Evolutionary conservation across 1,140 invertebrate species (phyloP), one percentile per base, ranked within the genome.

Genomic region (Bactericera cockerelli): DNA sequence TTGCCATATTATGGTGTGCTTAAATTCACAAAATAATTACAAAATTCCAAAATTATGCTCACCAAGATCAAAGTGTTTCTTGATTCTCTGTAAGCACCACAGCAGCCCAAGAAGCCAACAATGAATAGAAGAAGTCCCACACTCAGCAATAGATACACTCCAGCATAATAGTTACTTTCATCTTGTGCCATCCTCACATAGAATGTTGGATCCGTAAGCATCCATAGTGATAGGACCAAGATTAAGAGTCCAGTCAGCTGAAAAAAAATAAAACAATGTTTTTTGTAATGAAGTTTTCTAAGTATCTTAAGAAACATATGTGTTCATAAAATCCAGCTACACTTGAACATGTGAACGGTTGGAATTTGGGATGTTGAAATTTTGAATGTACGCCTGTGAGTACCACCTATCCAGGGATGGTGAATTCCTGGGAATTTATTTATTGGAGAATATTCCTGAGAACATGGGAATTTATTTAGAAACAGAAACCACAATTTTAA

Each of bases 31-130:
- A n/a, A n/a, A n/a, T n/a, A n/a, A n/a, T n/a, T n/a, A n/a, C n/a
- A n/a, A n/a, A n/a, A n/a, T n/a, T n/a, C n/a, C n/a, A n/a, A n/a
- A n/a, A n/a, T n/a, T n/a, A n/a, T n/a, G n/a, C 75, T 81, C 71
- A 89, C 86, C 65, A 84, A 79, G 60, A 87, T 79, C 10, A 98
- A 77, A 77, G 93, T 81, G 71, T 87, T 90, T 66, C 86, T 86
- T 60, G 83, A 91, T 72, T 93, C 89, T 63, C 82, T 80, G 56
- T 87, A 81, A 11, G 90, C 87, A 24, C 93, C 92, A 70, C 87
- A 92, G 69, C 91, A 95, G 57, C 93, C 93, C 26, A 94, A 78
- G 71, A 95, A 87, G 1, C 89, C 86, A 22, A 93, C 82, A 39
- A 89, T 68, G 62, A 93, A 81, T 67, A 95, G 84, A 31, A 95